phyloP scores from a whole-genome alignment of 2,888 invertebrate species.

The Erebia palarica region DNA sequence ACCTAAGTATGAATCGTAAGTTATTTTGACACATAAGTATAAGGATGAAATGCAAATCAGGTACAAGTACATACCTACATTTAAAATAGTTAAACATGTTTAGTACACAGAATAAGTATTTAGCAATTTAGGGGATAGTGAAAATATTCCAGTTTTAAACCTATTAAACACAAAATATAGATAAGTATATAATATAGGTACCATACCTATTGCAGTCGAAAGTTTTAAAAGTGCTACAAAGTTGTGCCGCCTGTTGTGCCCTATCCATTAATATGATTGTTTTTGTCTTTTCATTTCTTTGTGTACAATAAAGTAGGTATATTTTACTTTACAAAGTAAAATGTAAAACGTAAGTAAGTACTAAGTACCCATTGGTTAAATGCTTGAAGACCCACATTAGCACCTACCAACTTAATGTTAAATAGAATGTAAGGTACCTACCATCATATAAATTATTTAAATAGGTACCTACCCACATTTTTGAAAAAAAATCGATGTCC shows the following conservation, averaged over 20 bases:
- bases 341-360: not conserved
- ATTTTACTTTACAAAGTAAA: too few relatives aligned
- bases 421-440: too few relatives aligned
- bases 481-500: not conserved
- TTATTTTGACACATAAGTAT: constrained; percentile 7
- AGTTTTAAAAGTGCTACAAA: not conserved
- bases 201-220: too few relatives aligned
- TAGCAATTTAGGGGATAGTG: not conserved
- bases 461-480: not conserved
- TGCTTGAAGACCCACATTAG: too few relatives aligned
- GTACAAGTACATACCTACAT: constrained; percentile 12
- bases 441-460: not conserved
- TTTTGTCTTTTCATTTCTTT: too few relatives aligned
- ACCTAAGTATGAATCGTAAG: not conserved
- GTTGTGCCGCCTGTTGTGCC: too few relatives aligned
- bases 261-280: too few relatives aligned
- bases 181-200: not conserved
- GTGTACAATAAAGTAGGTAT: too few relatives aligned
- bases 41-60: constrained; percentile 22
- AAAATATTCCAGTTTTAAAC: not conserved
- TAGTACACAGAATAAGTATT: not conserved
- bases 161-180: not conserved
- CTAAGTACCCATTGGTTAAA: not conserved
- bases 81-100: not conserved
- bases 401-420: too few relatives aligned